Conservation (phyloP, 53 echinoderm and acorn worm genomes). For the Paracentrotus lividus region DNA sequence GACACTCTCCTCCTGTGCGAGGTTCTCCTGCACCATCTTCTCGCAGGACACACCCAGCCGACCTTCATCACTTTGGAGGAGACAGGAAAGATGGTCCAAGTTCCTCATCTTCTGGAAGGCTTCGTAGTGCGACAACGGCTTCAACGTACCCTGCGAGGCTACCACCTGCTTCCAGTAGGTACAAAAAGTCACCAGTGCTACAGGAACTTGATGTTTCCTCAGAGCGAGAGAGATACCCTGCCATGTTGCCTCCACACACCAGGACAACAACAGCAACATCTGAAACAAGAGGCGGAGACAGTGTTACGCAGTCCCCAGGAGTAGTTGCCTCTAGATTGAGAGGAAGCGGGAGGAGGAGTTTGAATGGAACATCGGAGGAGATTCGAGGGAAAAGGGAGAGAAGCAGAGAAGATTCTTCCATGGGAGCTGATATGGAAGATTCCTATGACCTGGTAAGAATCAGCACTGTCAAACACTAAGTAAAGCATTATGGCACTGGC, state of each 20-base stretch:
- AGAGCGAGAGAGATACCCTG: conserved; percentile 33
- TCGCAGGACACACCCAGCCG: not conserved
- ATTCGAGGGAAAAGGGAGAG: not conserved
- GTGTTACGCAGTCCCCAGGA: conserved; percentile 24
- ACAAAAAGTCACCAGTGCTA: not conserved
- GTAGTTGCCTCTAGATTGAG: not conserved
- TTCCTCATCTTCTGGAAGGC: not conserved
- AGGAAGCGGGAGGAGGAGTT: not conserved
- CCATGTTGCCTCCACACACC: not conserved
- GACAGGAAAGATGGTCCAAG: not conserved
- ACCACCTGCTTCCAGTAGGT: not conserved
- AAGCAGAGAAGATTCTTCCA: conserved; percentile 13
- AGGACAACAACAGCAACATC: conserved; percentile 54
- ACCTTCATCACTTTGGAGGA: not conserved
- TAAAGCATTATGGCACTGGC: not conserved
- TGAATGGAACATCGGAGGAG: not conserved
- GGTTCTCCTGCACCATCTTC: not conserved
- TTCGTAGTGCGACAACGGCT: not conserved
- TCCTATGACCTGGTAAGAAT: conserved; percentile 63
- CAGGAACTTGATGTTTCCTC: not conserved
- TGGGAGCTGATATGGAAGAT: conserved; percentile 44
- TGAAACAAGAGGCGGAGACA: not conserved
- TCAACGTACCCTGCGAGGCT: not conserved
- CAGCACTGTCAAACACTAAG: not conserved
- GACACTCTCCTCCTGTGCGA: not conserved